Conservation (phyloP, 2,797 vertebrate species). For the Prionace glauca region DNA sequence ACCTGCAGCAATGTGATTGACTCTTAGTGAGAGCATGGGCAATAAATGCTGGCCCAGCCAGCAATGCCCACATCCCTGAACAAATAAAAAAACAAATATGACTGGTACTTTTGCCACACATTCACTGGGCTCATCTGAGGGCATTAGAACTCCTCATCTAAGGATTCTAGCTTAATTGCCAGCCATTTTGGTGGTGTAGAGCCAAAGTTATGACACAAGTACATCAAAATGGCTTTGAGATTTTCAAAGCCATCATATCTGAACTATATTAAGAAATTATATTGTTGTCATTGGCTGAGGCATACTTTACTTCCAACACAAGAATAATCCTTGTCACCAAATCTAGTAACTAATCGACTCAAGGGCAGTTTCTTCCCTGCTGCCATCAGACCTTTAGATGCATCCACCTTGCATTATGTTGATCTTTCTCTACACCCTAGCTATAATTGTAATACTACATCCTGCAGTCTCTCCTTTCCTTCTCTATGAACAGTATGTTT, state of each 20-base stretch:
- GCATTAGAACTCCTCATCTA: neutral
- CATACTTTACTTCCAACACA: neutral
- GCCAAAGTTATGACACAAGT: neutral
- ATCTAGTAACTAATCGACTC: neutral
- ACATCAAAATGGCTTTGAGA: neutral
- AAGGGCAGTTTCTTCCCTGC: too few species aligned
- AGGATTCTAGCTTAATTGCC: neutral
- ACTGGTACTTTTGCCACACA: neutral
- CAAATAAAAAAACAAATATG: neutral
- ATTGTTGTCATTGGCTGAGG: neutral
- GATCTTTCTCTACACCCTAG: too few species aligned
- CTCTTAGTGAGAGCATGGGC: too few species aligned
- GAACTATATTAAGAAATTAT: neutral
- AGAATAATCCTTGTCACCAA: neutral
- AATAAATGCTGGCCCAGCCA: too few species aligned
- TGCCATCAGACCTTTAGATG: too few species aligned
- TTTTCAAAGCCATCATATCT: neutral
- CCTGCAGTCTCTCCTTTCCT: too few species aligned
- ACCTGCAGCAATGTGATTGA: too few species aligned
- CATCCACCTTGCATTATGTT: too few species aligned
- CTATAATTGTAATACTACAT: too few species aligned
- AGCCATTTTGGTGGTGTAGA: neutral
- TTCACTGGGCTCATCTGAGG: neutral
- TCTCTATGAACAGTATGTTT: too few species aligned
- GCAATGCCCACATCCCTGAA: too few species aligned